phyloP scores from a whole-genome alignment of 2,113 vertebrate species.

The Chloropsis hardwickii region DNA sequence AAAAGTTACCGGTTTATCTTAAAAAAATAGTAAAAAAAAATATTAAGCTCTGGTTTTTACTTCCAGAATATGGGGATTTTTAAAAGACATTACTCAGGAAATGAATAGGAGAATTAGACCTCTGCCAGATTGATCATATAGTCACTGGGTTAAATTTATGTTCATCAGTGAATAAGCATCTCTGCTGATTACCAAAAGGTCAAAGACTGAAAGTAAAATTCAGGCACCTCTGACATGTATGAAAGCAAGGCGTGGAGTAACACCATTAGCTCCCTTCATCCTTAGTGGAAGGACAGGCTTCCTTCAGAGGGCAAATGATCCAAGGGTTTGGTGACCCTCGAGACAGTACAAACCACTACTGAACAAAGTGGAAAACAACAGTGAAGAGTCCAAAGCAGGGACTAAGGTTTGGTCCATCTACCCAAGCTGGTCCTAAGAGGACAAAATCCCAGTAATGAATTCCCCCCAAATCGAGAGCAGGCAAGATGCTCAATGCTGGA shows the following conservation, averaged over 20 bases:
- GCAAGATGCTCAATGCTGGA: not conserved
- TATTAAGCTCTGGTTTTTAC: not conserved
- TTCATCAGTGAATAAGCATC: not conserved
- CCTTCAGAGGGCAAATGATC: not conserved
- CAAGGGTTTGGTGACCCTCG: fast-evolving
- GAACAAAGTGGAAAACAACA: not conserved
- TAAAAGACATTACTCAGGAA: not conserved
- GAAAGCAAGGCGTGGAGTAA: not conserved
- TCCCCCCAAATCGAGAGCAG: fast-evolving
- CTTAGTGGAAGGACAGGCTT: not conserved
- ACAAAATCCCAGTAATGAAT: not conserved
- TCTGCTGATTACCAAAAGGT: not conserved
- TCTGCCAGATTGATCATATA: not conserved
- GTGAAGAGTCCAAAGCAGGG: not conserved
- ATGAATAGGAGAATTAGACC: not conserved
- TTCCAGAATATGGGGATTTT: not conserved
- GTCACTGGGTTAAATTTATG: not conserved
- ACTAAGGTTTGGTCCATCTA: not conserved
- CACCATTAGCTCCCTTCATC: not conserved
- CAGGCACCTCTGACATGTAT: not conserved
- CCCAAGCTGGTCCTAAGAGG: not conserved
- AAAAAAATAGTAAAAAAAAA: conserved; percentile 6
- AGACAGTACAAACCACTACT: not conserved
- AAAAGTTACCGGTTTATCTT: conserved; percentile 31
- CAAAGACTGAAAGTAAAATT: conserved; percentile 6